Conservation (phyloP, 2,888 invertebrate species). For the Rotaria macrura region DNA sequence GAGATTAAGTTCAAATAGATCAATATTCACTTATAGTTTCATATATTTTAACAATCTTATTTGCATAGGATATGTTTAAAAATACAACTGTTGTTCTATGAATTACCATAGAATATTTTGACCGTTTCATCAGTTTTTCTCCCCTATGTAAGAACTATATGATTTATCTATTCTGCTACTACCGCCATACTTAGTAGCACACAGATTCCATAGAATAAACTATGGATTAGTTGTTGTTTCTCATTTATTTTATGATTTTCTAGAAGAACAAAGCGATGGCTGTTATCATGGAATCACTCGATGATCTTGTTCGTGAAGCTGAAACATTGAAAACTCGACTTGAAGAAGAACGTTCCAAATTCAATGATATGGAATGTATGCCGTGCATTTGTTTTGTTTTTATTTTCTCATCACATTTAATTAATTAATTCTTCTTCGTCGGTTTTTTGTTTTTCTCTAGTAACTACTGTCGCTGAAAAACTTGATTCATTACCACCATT, state of each 20-base stretch:
- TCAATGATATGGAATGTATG: conserved; percentile 68
- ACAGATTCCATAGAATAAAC: neutral
- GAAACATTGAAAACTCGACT: conserved; percentile 28
- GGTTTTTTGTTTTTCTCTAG: conserved; percentile 53
- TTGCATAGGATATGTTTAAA: too few species aligned
- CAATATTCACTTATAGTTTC: too few species aligned
- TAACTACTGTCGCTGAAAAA: conserved; percentile 79
- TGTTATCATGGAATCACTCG: conserved; percentile 20
- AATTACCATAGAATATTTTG: too few species aligned
- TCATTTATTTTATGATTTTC: neutral
- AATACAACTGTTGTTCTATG: too few species aligned
- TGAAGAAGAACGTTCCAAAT: conserved; percentile 31
- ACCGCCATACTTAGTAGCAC: neutral
- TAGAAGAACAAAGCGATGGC: neutral
- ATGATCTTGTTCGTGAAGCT: conserved; percentile 29
- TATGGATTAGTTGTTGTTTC: neutral
- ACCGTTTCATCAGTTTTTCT: too few species aligned
- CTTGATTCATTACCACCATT: conserved; percentile 76
- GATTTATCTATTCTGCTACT: neutral
- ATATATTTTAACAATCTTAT: too few species aligned
- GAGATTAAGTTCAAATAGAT: too few species aligned
- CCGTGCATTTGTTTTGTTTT: conserved; percentile 40
- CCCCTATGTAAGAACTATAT: too few species aligned
- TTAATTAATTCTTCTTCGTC: too few species aligned
- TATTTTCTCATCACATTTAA: neutral